Conservation (phyloP, 2,797 vertebrate species). For the Chiroxiphia lanceolata region DNA sequence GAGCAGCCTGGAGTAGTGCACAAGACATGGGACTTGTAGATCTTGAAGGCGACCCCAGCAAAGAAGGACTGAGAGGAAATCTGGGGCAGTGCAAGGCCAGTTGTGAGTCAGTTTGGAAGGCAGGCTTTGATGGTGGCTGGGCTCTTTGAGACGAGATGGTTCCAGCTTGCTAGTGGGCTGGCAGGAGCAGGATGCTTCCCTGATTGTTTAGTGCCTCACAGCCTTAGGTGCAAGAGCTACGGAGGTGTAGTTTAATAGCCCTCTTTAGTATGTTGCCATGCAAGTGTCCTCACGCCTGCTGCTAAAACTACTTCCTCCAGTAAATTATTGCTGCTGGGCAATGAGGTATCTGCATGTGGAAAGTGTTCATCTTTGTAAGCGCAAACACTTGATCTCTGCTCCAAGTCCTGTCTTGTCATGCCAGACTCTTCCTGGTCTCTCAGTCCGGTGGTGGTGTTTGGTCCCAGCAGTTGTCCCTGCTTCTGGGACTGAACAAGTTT, state of each 20-base stretch:
- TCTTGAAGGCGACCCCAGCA: neutral
- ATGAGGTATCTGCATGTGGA: neutral
- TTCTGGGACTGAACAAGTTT: neutral
- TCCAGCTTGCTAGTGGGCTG: neutral
- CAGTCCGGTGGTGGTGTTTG: neutral
- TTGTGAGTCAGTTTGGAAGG: neutral
- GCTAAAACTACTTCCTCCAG: neutral
- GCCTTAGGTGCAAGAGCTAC: neutral
- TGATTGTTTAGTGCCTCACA: neutral
- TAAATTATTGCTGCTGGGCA: neutral
- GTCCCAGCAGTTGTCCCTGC: neutral
- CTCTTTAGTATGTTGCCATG: neutral
- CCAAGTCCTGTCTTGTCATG: neutral
- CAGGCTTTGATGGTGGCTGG: neutral
- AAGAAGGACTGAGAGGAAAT: neutral
- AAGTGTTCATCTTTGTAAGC: neutral
- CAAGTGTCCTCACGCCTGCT: neutral
- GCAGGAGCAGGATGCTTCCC: neutral
- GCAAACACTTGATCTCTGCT: neutral
- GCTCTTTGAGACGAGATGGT: neutral
- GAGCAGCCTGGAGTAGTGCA: neutral
- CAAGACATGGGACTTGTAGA: neutral
- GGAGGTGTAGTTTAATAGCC: neutral
- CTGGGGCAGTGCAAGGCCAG: neutral
- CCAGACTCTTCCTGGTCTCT: neutral